Base-by-base conservation (phyloP, 2,888 invertebrate species). In the Drosophila emarginata region DNA sequence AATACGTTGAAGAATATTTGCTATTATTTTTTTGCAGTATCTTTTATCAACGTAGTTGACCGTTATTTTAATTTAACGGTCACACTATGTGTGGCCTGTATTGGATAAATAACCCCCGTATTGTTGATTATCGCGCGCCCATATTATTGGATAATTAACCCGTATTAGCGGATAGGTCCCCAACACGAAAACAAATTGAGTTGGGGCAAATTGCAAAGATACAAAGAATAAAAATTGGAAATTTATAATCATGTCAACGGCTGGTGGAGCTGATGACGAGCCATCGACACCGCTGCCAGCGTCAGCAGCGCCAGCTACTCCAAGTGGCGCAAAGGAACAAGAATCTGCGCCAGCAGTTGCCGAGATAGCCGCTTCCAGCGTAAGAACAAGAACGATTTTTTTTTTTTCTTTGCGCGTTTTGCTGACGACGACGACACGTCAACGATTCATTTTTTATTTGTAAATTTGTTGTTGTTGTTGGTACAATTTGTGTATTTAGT, bases 291-390 rank as follows among this genome's bases (percentile, higher is more conserved):
- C 60, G 61, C 72, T 72, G 77, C 79, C 67, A 67, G 14, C 68
- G 6, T 50, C 73, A 9, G 59, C 77, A 28, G 53, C 73, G 37
- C 40, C 74, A 7, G 57, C 65, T 26, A 52, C 60, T 51, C 64
- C 73, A 78, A 45, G 45, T 45, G 45, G 21, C 45, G 45, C 18
- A 11, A 45, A 45, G 45, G 45, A 45, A 11, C 18, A 18, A 3
- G 45, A 45, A 45, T 82, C 80, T 56, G 80, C 87, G 69, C 84
- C 89, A 77, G 87, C 87, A 67, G 81, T 90, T 32, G 80, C 90
- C 28, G 91, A 91, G 89, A 91, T 91, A 61, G 91, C 91, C 63
- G 91, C 91, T 57, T 91, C 91, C 76, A 91, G 91, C 78, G 91
- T 91, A 89, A 90, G 89, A 64, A 53, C 32, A 37, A 26, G 52